Evolutionary conservation across 2,113 vertebrate species (phyloP), one percentile per base, ranked within the genome.

Genomic region (Beaufortia kweichowensis): DNA sequence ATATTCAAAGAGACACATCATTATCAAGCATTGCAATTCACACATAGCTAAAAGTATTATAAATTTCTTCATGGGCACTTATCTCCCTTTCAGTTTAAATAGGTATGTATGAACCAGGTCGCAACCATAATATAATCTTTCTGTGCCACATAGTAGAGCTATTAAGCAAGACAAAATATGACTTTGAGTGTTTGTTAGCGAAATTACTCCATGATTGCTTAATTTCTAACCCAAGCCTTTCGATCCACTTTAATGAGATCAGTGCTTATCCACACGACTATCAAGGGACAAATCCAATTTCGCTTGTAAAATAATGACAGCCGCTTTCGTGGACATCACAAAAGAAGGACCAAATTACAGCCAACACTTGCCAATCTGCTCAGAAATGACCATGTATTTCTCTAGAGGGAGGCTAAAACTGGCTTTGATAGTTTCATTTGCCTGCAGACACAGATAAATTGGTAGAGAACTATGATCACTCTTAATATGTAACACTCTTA

Each of bases 231-330:
- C 59, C 65, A 82, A 79, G 66, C 75, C 76, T 63, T 65, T 82
- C 60, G 75, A 82, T 76, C 65, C 31, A 29, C 14, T 15, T 53
- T 82, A 82, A 82, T 82, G 81, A 82, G 77, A 41, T 82, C 61
- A 68, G 81, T 78, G 69, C 66, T 79, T 82, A 82, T 82, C 72
- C 72, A 71, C 69, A 55, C n/a, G 23, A 57, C 77, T 72, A 79
- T 82, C 61, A 33, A 66, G 72, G 66, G 81, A 82, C 67, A 82
- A 79, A 79, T 82, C 77, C 65, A 79, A 82, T 79, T 82, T 71
- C n/a, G 72, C 24, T 53, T 50, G 41, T 79, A 76, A 66, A 82
- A 79, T 66, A 79, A 75, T 60, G 66, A 67, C 53, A 41, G 65
- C 68, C 41, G 10, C n/a, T 53, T 35, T 76, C 64, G 59, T 33